Evolutionary conservation across 2,113 vertebrate species (phyloP).

Genomic region (Tangachromis dhanisi): DNA sequence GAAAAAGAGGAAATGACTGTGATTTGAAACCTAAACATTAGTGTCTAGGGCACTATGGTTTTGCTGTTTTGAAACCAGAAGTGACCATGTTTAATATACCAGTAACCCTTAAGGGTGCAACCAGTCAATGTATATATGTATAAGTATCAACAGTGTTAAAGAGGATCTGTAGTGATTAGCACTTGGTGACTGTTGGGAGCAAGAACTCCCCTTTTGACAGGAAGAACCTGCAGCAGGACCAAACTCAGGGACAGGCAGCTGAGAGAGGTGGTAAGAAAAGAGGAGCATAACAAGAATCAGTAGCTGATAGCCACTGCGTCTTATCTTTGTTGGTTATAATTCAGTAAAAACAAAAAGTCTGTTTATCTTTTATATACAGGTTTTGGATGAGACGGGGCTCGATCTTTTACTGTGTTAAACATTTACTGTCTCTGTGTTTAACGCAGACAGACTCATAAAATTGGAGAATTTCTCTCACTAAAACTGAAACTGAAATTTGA

Average conservation of each 20-base stretch:
- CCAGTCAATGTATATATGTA: background rate
- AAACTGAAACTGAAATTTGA: background rate
- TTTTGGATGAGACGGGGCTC: background rate
- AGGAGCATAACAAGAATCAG: background rate
- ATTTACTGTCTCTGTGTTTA: background rate
- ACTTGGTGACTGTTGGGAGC: background rate
- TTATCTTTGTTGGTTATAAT: background rate
- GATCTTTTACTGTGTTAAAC: background rate
- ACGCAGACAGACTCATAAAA: background rate
- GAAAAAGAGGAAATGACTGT: background rate
- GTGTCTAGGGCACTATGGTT: background rate
- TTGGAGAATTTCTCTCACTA: background rate
- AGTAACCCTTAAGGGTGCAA: background rate
- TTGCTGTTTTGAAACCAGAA: background rate
- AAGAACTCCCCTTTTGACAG: background rate
- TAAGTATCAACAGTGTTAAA: background rate
- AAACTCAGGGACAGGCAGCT: background rate
- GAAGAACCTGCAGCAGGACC: background rate
- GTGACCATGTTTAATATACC: background rate
- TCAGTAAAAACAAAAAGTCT: background rate
- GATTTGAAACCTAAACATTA: background rate
- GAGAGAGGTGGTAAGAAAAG: background rate
- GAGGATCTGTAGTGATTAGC: background rate
- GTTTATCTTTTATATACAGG: background rate
- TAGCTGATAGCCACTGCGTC: background rate